phyloP scores from a whole-genome alignment of 37 sponge, comb jelly and placozoan genomes.

The Beroe ovata region DNA sequence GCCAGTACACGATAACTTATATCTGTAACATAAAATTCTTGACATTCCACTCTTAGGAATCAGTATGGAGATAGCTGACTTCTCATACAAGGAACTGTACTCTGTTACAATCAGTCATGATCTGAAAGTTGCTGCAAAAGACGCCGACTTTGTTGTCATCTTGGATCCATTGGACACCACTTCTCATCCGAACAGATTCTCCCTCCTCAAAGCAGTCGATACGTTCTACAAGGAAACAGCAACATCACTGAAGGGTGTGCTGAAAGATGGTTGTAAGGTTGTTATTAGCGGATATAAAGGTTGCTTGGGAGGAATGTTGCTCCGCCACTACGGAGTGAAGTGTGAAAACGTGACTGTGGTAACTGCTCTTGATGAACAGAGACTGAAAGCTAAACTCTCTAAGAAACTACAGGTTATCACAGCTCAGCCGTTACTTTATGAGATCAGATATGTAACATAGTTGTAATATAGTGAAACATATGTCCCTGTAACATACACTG shows the following conservation, averaged over 20 bases:
- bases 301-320: constrained; percentile 33
- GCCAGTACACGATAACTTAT: no score
- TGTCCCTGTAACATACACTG: no score
- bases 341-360: constrained; percentile 16
- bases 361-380: constrained; percentile 3
- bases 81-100: constrained; percentile 13
- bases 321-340: constrained; percentile 22
- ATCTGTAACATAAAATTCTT: no score
- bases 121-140: background rate
- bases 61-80: constrained; percentile 28
- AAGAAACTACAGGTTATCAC: constrained; percentile 18
- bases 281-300: constrained; percentile 31
- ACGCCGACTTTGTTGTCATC: constrained; percentile 14
- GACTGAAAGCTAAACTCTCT: constrained; percentile 29
- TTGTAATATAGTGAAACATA: no score
- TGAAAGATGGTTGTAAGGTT: constrained; percentile 21
- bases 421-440: no score
- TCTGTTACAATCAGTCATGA: background rate
- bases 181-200: constrained; percentile 27
- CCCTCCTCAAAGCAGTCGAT: background rate
- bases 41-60: constrained; percentile 53
- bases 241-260: background rate
- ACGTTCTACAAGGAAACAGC: constrained; percentile 26
- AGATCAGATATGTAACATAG: no score
- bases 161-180: constrained; percentile 29